Evolutionary conservation across 2,113 vertebrate genomes (phyloP), one percentile per base, ranked within the genome.

Genomic region (Actenoides lindsayi): DNA sequence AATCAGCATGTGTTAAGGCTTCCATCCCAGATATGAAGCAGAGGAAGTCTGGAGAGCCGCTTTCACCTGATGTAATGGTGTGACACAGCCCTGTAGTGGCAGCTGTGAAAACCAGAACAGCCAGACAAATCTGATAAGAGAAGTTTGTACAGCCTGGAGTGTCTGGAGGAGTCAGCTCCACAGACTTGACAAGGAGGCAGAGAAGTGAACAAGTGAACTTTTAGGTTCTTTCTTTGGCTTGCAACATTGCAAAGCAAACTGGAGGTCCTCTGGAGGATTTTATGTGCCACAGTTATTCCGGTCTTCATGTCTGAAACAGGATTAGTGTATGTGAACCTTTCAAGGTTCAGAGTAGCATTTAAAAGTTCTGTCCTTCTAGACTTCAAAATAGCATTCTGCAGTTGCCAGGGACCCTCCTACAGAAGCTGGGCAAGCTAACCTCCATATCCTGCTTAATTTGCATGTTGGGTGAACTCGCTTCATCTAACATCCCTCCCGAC

Each of bases 1-100:
- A 80, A 94, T 96, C 88, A 87, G 39, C 62, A 28, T 54, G 87
- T 96, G 63, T 87, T 84, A 88, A 71, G 31, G 62, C 42, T 85
- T 83, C 30, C 69, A 65, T 41, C 60, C 57, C 28, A 62, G 24
- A 16, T 57, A 67, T 37, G 50, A 96, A 92, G 30, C 83, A 80
- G 14, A 65, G 78, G 70, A 93, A 53, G 59, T 75, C 83, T 88
- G 46, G 69, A 79, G 39, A 64, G 62, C 48, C 68, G 83, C 50
- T 53, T 96, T 57, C 42, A 28, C 51, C 85, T 87, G 71, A 64
- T 79, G 42, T 62, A 42, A 50, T 1, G 16, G 10, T 11, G n/a
- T 50, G 30, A 56, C 51, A 41, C 31, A 65, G 62, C n/a, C 65
- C 44, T 31, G 56, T 54, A 71, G 28, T 14, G 24, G 30, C 63